A percentile compares a stretch with the other conserved stretches of the same genome.
Conservation (phyloP, 2,797 vertebrate species). For the Sebastes diploproa region DNA sequence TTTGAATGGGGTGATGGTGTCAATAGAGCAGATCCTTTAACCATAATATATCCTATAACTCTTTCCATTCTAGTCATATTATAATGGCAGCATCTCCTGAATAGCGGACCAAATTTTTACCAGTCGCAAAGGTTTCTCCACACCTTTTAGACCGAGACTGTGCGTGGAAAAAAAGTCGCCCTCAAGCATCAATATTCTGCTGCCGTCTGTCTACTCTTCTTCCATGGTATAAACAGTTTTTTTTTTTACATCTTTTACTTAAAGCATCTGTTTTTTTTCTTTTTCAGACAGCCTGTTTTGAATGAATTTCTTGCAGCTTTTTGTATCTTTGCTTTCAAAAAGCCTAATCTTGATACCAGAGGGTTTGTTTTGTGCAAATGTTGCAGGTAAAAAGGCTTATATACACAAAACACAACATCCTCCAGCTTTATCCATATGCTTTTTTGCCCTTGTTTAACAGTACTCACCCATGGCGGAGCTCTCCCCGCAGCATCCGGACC, state of each 20-base stretch:
- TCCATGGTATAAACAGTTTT: constrained; percentile 6
- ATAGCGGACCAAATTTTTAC: constrained; percentile 25
- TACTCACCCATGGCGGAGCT: constrained; percentile 90
- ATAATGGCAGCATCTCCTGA: constrained; percentile 35
- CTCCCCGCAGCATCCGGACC: constrained; percentile 90
- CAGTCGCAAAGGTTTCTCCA: constrained; percentile 29
- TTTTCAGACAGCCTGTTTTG: background rate
- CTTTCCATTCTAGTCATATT: constrained; percentile 45
- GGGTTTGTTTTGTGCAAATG: background rate
- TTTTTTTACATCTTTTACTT: constrained; percentile 5
- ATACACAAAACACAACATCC: constrained; percentile 1
- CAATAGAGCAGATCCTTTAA: constrained; percentile 63
- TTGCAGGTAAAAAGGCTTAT: background rate
- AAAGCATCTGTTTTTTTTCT: background rate
- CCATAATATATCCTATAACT: constrained; percentile 51
- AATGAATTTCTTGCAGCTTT: background rate
- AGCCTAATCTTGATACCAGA: background rate
- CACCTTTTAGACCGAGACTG: constrained; percentile 21
- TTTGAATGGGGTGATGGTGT: constrained; percentile 59
- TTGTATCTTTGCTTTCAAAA: background rate
- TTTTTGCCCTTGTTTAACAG: constrained; percentile 9
- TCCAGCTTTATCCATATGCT: background rate
- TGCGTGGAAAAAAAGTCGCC: background rate
- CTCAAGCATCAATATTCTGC: constrained; percentile 46
- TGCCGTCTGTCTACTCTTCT: constrained; percentile 5